Evolutionary conservation across 2,797 vertebrate species (phyloP).

Genomic region (Podarcis siculus): DNA sequence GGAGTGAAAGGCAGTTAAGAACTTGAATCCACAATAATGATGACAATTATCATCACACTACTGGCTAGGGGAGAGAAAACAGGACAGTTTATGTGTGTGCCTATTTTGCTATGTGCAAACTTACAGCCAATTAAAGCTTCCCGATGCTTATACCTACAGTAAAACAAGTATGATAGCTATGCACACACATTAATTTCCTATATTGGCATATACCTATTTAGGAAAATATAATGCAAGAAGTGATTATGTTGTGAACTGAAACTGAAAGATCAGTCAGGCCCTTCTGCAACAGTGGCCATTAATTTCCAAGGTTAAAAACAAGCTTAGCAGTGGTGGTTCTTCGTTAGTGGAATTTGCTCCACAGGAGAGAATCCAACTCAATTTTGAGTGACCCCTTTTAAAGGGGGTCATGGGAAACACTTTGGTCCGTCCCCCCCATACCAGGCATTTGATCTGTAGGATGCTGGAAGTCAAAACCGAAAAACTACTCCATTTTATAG

Average conservation of each 20-base stretch:
- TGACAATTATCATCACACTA: too few species aligned
- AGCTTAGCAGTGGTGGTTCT: background rate
- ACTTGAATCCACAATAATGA: too few species aligned
- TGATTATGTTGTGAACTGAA: background rate
- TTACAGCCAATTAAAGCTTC: background rate
- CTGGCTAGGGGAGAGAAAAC: background rate
- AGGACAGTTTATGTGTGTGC: background rate
- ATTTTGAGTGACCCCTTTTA: background rate
- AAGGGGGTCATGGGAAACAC: background rate
- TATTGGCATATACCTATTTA: background rate
- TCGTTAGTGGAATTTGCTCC: background rate
- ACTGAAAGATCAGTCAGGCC: background rate
- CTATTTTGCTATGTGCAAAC: background rate
- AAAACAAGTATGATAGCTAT: background rate
- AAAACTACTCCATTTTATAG: background rate
- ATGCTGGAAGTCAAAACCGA: background rate
- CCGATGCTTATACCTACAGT: background rate
- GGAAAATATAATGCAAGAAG: background rate
- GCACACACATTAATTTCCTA: too few species aligned
- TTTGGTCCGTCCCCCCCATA: background rate
- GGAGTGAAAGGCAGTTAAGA: too few species aligned
- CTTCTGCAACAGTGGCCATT: background rate
- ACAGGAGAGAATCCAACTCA: background rate
- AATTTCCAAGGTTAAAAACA: background rate
- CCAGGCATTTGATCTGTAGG: background rate